Evolutionary conservation across 2,888 invertebrate species (phyloP).

Genomic region (Hemaris fuciformis): DNA sequence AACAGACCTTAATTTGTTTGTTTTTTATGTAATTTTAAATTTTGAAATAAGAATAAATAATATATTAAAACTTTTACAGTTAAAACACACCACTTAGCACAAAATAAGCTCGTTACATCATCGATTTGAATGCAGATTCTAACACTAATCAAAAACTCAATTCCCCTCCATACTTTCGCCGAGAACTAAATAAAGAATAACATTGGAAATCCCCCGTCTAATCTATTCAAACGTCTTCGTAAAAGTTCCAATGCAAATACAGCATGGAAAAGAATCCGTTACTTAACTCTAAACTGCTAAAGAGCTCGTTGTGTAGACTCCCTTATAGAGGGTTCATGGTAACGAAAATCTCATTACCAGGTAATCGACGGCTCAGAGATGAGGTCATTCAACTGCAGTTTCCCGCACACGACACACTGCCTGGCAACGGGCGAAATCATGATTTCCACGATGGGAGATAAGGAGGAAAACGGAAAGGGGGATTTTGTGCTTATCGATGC

Average conservation of each 20-base stretch:
- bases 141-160: conserved; percentile 3
- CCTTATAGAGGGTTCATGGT: conserved; percentile 50
- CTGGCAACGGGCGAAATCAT: conserved; percentile 95
- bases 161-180: not conserved
- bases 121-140: not conserved
- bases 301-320: conserved; percentile 32
- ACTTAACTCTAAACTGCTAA: conserved; percentile 33
- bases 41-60: not conserved
- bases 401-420: conserved; percentile 97
- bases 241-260: not conserved
- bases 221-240: not conserved
- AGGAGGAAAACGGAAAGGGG: conserved; percentile 90
- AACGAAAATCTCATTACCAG: conserved; percentile 78
- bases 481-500: conserved; percentile 94
- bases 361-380: conserved; percentile 91
- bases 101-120: not conserved
- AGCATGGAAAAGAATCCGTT: conserved; percentile 26
- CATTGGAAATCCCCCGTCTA: not conserved
- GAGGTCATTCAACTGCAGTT: conserved; percentile 87
- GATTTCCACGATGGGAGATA: conserved; percentile 97
- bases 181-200: conserved; percentile 1
- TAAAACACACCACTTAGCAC: not conserved
- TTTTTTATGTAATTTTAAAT: too few relatives aligned
- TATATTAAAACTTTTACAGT: not conserved
- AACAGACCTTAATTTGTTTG: too few relatives aligned